Conservation (phyloP, 2,797 vertebrate genomes). For the Myioborus miniatus region DNA sequence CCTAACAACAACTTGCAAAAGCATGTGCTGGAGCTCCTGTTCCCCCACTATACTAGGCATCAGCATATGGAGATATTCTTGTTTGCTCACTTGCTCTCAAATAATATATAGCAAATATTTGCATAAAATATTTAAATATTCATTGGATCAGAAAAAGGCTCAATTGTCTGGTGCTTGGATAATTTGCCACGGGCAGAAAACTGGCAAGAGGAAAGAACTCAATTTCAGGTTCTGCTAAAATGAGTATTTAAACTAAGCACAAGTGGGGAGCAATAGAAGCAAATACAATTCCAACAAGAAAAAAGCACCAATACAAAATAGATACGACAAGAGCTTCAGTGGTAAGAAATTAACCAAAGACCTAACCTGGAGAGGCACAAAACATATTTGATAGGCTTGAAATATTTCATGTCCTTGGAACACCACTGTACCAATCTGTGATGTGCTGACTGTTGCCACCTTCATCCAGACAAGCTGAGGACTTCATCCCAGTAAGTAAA, state of each 20-base stretch:
- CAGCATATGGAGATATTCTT: constrained; percentile 28
- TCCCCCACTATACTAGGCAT: neutral
- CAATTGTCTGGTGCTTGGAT: neutral
- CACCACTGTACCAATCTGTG: neutral
- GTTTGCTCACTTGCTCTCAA: constrained; percentile 44
- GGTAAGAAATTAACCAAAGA: neutral
- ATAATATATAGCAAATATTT: constrained; percentile 50
- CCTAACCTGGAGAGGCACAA: neutral
- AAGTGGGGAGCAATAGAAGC: neutral
- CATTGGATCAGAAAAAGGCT: constrained; percentile 9
- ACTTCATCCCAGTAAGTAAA: neutral
- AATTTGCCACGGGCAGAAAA: constrained; percentile 9
- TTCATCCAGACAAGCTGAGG: neutral
- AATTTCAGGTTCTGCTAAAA: neutral
- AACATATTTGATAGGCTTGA: neutral
- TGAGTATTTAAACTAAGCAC: neutral
- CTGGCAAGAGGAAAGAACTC: neutral
- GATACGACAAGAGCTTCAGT: neutral
- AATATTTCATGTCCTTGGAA: neutral
- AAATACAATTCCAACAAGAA: constrained; percentile 13
- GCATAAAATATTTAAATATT: constrained; percentile 52
- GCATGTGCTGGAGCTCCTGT: neutral
- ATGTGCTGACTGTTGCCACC: neutral
- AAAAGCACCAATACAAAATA: neutral
- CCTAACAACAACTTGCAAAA: neutral